These are phyloP conservation scores for Anagyrus pseudococci DNA, from an alignment of 2,888 invertebrate species.

Conservation along the genomic window DNA sequence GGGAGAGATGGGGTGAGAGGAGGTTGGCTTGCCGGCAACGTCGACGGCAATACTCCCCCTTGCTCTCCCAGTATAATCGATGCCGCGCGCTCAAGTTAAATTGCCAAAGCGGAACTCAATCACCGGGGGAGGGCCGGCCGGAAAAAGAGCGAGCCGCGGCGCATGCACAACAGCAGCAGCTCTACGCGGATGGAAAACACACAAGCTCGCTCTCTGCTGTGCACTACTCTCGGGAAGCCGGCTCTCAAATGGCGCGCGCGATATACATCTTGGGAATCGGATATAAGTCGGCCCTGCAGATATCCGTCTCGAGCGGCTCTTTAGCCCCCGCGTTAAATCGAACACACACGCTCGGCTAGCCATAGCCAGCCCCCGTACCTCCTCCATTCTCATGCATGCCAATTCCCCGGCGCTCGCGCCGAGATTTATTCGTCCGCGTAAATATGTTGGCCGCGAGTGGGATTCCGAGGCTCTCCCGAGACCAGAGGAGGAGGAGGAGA, in stretches of 20 bases:
- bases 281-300: conserved; percentile 53
- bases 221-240: neutral
- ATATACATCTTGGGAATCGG: conserved; percentile 58
- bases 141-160: neutral
- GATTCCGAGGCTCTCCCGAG: too few species aligned
- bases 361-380: too few species aligned
- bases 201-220: too few species aligned
- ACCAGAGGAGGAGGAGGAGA: too few species aligned
- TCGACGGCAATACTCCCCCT: neutral
- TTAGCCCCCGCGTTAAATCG: conserved; percentile 58
- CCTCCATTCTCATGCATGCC: conserved; percentile 61
- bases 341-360: conserved; percentile 55
- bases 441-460: conserved; percentile 46
- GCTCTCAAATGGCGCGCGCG: conserved; percentile 36
- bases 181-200: too few species aligned
- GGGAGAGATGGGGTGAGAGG: too few species aligned
- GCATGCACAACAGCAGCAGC: too few species aligned
- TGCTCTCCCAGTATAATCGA: conserved; percentile 9
- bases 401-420: conserved; percentile 47
- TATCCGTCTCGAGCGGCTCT: conserved; percentile 49
- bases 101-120: conserved; percentile 21
- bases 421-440: conserved; percentile 59
- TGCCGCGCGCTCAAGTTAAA: conserved; percentile 23
- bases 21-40: neutral
- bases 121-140: neutral